A percentile compares a stretch with the other conserved stretches of the same genome.
Conservation (phyloP, 2,113 vertebrate species). For the Zootoca vivipara region DNA sequence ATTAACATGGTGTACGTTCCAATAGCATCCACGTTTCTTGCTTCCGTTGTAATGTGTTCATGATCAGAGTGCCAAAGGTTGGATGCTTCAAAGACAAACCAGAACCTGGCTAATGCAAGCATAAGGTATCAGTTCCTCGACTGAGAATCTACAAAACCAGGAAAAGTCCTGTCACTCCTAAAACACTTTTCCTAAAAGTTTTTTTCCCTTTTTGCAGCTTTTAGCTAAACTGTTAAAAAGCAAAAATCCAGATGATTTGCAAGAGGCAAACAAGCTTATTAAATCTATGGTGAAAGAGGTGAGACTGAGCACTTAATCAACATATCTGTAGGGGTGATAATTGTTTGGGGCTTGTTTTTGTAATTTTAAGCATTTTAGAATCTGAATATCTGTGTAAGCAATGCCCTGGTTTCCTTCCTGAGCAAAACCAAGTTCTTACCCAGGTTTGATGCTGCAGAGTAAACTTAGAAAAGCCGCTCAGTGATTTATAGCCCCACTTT, state of each 20-base stretch:
- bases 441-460: background rate
- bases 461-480: background rate
- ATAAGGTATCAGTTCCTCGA: background rate
- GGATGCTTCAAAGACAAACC: background rate
- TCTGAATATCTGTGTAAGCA: background rate
- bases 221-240: slow-evolving; percentile 92
- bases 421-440: background rate
- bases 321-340: background rate
- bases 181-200: slow-evolving; percentile 29
- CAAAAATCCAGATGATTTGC: slow-evolving; percentile 94
- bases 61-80: background rate
- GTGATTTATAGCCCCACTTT: background rate
- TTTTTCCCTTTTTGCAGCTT: slow-evolving; percentile 74
- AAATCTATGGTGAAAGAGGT: slow-evolving; percentile 99
- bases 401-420: background rate
- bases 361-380: slow-evolving; percentile 7
- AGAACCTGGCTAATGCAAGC: background rate
- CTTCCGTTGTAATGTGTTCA: background rate
- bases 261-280: slow-evolving; percentile 94
- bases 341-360: slow-evolving; percentile 13
- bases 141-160: background rate
- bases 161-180: background rate
- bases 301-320: slow-evolving; percentile 55
- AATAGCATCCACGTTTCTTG: background rate
- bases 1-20: background rate